These are phyloP conservation scores for Tenthredo amoena DNA, from an alignment of 2,888 invertebrate genomes.

Conservation along the genomic window DNA sequence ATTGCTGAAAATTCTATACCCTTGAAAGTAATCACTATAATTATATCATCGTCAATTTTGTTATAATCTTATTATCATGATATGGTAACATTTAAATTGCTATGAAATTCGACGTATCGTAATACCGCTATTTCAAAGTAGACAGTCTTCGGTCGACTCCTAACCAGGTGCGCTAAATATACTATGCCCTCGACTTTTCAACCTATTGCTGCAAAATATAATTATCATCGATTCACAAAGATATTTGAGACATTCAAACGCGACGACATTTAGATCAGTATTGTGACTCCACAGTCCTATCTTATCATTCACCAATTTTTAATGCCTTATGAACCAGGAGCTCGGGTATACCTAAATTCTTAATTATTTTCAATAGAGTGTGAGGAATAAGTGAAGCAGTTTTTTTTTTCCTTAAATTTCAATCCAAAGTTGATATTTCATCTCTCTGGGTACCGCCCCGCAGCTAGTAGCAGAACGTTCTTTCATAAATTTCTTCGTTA, in stretches of 20 bases:
- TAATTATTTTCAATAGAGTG: neutral
- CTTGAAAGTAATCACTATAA: conserved; percentile 16
- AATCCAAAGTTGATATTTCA: neutral
- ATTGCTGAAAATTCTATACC: conserved; percentile 25
- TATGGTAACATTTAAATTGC: conserved; percentile 1
- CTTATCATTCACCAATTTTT: neutral
- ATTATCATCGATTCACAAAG: neutral
- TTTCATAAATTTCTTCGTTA: neutral
- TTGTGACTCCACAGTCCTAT: neutral
- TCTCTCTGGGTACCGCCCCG: neutral
- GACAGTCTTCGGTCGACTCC: neutral
- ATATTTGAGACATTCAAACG: neutral
- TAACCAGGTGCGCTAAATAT: neutral
- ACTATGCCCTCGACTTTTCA: neutral
- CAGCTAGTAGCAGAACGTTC: neutral
- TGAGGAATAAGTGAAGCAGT: neutral
- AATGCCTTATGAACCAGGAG: neutral
- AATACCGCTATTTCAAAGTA: neutral
- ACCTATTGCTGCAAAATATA: neutral
- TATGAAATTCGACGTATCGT: conserved; percentile 9
- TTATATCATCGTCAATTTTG: conserved; percentile 10
- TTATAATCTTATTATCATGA: conserved; percentile 18
- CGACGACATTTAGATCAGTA: neutral
- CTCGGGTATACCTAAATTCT: neutral
- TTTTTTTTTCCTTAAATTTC: neutral